Conservation (phyloP, 2,797 vertebrate species). For the Artibeus jamaicensis region DNA sequence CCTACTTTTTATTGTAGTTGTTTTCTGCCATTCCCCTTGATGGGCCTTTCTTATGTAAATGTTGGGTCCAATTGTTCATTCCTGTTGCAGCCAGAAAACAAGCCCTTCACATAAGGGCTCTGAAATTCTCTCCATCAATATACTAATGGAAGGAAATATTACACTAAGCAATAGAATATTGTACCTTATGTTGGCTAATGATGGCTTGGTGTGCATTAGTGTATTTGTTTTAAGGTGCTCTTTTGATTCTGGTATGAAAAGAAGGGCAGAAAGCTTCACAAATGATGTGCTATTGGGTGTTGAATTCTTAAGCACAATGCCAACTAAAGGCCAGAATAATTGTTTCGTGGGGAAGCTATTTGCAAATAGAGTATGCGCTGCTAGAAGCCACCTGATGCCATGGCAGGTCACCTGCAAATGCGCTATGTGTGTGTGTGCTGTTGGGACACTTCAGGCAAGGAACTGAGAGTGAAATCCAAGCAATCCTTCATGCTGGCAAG, state of each 20-base stretch:
- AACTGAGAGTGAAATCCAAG: neutral
- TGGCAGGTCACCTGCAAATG: neutral
- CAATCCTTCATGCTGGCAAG: neutral
- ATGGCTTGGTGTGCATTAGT: neutral
- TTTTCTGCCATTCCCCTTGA: neutral
- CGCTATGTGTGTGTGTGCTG: neutral
- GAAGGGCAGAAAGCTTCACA: neutral
- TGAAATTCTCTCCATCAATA: neutral
- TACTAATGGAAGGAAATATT: conserved; percentile 4
- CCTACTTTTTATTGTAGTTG: neutral
- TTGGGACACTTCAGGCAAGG: neutral
- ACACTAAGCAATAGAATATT: conserved; percentile 23
- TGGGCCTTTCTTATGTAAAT: conserved; percentile 11
- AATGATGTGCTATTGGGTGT: neutral
- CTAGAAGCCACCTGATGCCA: neutral
- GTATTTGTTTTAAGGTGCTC: neutral
- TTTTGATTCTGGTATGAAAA: conserved; percentile 41
- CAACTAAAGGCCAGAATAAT: neutral
- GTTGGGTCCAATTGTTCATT: neutral
- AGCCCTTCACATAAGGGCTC: neutral
- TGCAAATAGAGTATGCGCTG: neutral
- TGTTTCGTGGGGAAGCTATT: neutral
- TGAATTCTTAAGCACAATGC: conserved; percentile 12
- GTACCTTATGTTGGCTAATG: neutral
- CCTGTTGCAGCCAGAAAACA: conserved; percentile 18